Base-by-base conservation (phyloP, 2,888 invertebrate genomes). In the Brachylomia viminalis region DNA sequence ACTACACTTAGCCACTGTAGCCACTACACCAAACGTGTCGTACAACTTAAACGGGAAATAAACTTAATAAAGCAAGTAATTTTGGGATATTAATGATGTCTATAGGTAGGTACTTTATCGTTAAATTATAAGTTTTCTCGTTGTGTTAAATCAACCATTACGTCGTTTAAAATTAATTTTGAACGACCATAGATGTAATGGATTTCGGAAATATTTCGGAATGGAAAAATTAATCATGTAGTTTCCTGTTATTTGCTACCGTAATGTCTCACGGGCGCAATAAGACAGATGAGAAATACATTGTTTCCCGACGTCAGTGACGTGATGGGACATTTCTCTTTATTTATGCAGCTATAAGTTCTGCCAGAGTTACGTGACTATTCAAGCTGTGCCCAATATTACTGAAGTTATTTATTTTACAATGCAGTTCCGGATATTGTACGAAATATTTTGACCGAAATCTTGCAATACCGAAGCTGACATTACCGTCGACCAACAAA, bases 391-490 rank as follows among this genome's bases (percentile, higher is more conserved):
- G 38, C 70, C n/a, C 17, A 30, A 27, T n/a, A n/a, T 59, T 33
- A 47, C 10, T 52, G n/a, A 1, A 67, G 65, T 27, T 47, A 69
- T 65, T 65, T 54, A 13, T 1, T 54, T 20, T 42, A 67, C 27
- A 38, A 38, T 49, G n/a, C 58, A 23, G 47, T 67, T 33, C 6
- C 15, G n/a, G 15, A 59, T 75, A 66, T 33, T 77, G n/a, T 38
- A 52, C 20, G 11, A 67, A 84, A 64, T 77, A 61, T 82, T 82
- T 75, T 23, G 54, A 71, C 27, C 45, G 38, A 71, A 68, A 79
- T 79, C 49, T 67, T 74, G 61, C 15, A 59, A 72, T 64, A 61
- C 56, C 38, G 49, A 67, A 64, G 54, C 47, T 10, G 52, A 49
- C 8, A 7, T 33, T 17, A 17, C 49, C 54, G 58, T 54, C 15